Evolutionary conservation across 2,888 invertebrate genomes (phyloP).

Genomic region (Diabrotica balteata): DNA sequence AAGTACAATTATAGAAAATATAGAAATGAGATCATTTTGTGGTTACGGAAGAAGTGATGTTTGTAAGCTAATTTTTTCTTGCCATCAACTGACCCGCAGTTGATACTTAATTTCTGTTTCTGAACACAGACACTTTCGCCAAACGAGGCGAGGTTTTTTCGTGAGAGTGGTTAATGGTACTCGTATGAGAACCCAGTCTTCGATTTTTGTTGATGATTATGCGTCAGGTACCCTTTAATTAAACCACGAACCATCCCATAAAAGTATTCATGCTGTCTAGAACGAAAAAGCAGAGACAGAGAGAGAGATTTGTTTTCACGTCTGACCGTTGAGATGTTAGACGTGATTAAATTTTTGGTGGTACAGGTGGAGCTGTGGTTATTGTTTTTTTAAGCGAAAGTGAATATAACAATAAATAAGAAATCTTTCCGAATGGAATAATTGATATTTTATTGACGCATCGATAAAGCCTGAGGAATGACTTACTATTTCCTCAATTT

Average conservation of each 20-base stretch:
- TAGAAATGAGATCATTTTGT: no score
- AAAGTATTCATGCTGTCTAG: background rate
- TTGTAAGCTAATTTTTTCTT: background rate
- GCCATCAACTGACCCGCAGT: background rate
- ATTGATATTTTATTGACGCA: no score
- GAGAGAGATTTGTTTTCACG: slow-evolving; percentile 4
- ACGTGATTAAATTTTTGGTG: slow-evolving; percentile 2
- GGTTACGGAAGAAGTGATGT: no score
- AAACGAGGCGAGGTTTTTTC: slow-evolving; percentile 12
- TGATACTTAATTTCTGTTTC: background rate
- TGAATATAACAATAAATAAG: no score
- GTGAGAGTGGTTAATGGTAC: slow-evolving; percentile 9
- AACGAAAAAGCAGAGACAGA: background rate
- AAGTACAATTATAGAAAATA: no score
- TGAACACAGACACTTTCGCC: slow-evolving; percentile 19
- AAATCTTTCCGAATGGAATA: no score
- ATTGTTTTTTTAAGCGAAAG: no score
- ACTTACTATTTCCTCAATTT: no score
- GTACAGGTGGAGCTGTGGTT: no score
- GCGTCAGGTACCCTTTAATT: slow-evolving; percentile 8
- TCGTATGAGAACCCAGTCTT: background rate
- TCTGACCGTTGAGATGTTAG: background rate
- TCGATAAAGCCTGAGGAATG: no score
- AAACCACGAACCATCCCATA: slow-evolving; percentile 1
- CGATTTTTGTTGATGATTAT: slow-evolving; percentile 6